phyloP scores from a whole-genome alignment of 2,888 invertebrate species.

The Drosophila eohydei region DNA sequence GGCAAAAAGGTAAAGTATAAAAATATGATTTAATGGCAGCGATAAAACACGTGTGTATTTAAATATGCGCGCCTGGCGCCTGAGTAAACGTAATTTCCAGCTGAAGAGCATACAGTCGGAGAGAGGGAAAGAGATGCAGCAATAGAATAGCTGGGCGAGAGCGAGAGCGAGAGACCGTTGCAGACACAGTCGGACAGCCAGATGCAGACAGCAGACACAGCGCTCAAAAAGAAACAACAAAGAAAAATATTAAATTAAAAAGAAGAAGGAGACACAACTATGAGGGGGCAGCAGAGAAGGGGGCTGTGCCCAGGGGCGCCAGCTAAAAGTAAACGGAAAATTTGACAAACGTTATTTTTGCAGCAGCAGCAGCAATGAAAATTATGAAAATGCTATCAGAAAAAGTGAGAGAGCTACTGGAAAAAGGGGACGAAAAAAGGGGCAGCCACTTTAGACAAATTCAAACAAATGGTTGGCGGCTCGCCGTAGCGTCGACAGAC shows the following conservation, averaged over 20 bases:
- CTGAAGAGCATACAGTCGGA: conserved; percentile 44
- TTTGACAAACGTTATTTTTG: conserved; percentile 67
- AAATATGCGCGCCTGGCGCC: conserved; percentile 84
- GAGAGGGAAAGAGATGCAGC: not conserved
- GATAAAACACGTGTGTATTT: conserved; percentile 86
- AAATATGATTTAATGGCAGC: conserved; percentile 85
- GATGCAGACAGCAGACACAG: conserved; percentile 49
- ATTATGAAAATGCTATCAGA: conserved; percentile 70
- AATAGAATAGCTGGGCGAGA: not conserved
- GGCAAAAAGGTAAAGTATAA: conserved; percentile 80
- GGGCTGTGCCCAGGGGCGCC: conserved; percentile 35
- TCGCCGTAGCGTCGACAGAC: conserved; percentile 42
- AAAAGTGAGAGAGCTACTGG: conserved; percentile 13
- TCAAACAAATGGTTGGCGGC: conserved; percentile 74
- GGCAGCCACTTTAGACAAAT: conserved; percentile 78
- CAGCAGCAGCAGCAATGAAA: conserved; percentile 48
- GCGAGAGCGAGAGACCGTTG: conserved; percentile 4
- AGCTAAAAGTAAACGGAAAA: conserved; percentile 67
- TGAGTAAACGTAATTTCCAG: conserved; percentile 85
- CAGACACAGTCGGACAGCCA: conserved; percentile 46
- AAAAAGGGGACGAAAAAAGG: conserved; percentile 16
- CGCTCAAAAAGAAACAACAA: conserved; percentile 59
- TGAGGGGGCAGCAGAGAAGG: conserved; percentile 7
- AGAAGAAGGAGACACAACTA: conserved; percentile 61
- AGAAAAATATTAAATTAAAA: conserved; percentile 76